Percentiles rank a stretch among this genome's conserved stretches.
Evolutionary conservation across 2,797 vertebrate species (phyloP).

Genomic region (Harpagifer antarcticus): DNA sequence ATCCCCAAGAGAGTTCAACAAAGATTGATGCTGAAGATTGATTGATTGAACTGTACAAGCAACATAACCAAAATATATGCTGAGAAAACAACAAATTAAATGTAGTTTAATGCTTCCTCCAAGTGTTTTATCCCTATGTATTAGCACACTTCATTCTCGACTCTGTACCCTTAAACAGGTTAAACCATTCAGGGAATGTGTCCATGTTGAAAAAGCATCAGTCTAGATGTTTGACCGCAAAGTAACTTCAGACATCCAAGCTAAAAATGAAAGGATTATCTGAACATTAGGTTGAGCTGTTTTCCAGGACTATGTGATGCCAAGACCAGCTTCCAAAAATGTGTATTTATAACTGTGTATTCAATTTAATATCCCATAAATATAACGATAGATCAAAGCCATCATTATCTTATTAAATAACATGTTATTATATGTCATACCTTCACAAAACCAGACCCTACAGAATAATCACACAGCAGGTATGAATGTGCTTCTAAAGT

Average conservation of each 20-base stretch:
- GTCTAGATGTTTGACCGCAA: constrained; percentile 36
- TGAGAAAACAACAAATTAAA: neutral
- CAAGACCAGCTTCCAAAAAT: constrained; percentile 30
- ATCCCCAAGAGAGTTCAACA: constrained; percentile 3
- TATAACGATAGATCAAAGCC: constrained; percentile 28
- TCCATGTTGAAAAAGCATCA: constrained; percentile 47
- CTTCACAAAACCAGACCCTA: constrained; percentile 15
- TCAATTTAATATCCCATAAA: constrained; percentile 41
- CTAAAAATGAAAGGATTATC: constrained; percentile 46
- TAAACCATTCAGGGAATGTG: constrained; percentile 1
- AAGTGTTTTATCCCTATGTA: neutral
- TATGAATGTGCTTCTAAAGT: constrained; percentile 13
- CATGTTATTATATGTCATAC: constrained; percentile 33
- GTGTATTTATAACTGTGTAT: constrained; percentile 40
- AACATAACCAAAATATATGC: neutral
- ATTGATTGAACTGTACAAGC: constrained; percentile 1
- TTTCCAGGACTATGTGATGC: constrained; percentile 40
- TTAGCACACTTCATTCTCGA: neutral
- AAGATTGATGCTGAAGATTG: too few relatives aligned
- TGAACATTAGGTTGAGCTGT: constrained; percentile 42
- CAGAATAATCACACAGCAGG: neutral
- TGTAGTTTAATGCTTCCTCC: neutral
- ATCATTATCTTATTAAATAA: constrained; percentile 44
- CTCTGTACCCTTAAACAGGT: constrained; percentile 1
- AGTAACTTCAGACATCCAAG: constrained; percentile 37